Conservation (phyloP, 2,888 invertebrate genomes). For the Acleris literana region DNA sequence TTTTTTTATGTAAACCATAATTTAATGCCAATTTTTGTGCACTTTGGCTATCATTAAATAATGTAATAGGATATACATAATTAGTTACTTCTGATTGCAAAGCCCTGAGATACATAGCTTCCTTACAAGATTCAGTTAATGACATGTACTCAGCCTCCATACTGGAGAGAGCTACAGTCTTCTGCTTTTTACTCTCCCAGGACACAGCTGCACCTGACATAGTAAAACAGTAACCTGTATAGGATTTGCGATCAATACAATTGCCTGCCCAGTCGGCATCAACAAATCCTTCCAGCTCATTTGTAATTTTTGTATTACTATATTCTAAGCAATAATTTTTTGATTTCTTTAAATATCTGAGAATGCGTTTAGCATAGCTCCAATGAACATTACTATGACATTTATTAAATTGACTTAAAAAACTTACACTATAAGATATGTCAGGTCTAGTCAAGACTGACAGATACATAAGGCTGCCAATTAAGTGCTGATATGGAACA, state of each 20-base stretch:
- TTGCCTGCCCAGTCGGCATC: too few species aligned
- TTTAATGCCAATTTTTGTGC: too few species aligned
- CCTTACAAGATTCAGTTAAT: slow-evolving; percentile 37
- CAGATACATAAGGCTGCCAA: slow-evolving; percentile 39
- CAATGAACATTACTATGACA: too few species aligned
- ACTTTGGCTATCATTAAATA: too few species aligned
- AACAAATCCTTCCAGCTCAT: background rate
- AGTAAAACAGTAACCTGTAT: slow-evolving; percentile 3
- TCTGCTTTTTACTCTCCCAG: background rate
- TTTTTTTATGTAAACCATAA: too few species aligned
- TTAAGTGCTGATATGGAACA: slow-evolving; percentile 37
- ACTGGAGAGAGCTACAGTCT: slow-evolving; percentile 3
- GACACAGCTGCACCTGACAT: background rate
- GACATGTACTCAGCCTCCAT: slow-evolving; percentile 27
- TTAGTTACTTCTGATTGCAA: too few species aligned
- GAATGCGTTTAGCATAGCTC: too few species aligned
- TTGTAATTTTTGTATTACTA: too few species aligned
- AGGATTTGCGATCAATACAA: slow-evolving; percentile 28
- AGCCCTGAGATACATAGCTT: too few species aligned
- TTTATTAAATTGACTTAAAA: slow-evolving; percentile 17
- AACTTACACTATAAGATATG: slow-evolving; percentile 36
- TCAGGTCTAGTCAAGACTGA: slow-evolving; percentile 38
- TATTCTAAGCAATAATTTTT: too few species aligned
- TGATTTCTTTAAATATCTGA: too few species aligned
- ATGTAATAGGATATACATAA: too few species aligned